Percentiles rank a stretch among this genome's conserved stretches.
Conservation (phyloP, 2,888 invertebrate species). For the Rhodophaea formosa region DNA sequence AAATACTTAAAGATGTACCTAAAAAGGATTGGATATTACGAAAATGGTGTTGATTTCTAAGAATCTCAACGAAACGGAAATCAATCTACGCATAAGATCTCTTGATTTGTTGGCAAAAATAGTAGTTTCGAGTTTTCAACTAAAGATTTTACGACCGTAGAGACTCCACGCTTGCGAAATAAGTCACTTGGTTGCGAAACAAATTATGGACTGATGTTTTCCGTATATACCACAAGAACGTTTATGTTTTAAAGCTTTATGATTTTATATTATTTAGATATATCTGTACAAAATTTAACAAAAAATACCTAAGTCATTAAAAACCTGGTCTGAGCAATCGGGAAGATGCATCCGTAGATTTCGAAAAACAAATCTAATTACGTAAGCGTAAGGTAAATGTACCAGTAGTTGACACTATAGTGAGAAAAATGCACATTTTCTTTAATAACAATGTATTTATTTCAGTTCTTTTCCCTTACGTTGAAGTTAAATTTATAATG, state of each 20-base stretch:
- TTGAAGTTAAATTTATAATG: too few relatives aligned
- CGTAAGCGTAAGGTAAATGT: too few relatives aligned
- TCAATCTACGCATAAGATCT: background rate
- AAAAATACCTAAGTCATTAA: too few relatives aligned
- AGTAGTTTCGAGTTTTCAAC: constrained; percentile 7
- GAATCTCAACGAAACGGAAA: constrained; percentile 3
- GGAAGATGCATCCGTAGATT: too few relatives aligned
- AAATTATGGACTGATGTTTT: constrained; percentile 9
- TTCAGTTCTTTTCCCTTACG: too few relatives aligned
- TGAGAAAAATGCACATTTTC: too few relatives aligned
- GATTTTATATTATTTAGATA: too few relatives aligned
- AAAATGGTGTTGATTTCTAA: constrained; percentile 2
- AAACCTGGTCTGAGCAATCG: too few relatives aligned
- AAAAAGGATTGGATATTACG: background rate
- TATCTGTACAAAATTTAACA: too few relatives aligned
- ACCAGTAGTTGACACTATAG: too few relatives aligned
- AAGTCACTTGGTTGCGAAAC: constrained; percentile 6
- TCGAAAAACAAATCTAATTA: too few relatives aligned
- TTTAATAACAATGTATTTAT: too few relatives aligned
- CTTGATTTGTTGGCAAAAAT: constrained; percentile 2
- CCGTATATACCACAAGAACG: background rate
- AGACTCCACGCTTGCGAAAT: constrained; percentile 13
- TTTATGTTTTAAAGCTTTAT: background rate
- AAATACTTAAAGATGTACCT: background rate
- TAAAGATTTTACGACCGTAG: background rate